Percentiles rank a stretch among this genome's conserved stretches.
Conservation (phyloP, 2,797 vertebrate species). For the Taenioides sp. region DNA sequence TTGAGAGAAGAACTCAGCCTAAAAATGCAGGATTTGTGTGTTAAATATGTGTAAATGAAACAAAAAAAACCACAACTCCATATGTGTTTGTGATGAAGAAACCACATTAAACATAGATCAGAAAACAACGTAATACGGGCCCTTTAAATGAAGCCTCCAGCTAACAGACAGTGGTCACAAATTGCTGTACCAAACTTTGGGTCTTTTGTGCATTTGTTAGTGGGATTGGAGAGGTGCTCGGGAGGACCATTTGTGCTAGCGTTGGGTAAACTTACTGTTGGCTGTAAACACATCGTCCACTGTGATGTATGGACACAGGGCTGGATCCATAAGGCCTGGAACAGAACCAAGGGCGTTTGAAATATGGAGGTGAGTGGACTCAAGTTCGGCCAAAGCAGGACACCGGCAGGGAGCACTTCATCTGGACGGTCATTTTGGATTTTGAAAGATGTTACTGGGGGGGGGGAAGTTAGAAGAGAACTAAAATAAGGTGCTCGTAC, state of each 20-base stretch:
- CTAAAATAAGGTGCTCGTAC: no score
- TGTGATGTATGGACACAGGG: slow-evolving; percentile 3
- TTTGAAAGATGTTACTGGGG: no score
- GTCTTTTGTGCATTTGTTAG: slow-evolving; percentile 2
- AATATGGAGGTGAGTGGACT: slow-evolving; percentile 8
- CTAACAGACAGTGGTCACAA: background rate
- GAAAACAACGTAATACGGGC: no score
- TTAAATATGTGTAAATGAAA: no score
- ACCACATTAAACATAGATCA: no score
- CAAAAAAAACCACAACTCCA: no score
- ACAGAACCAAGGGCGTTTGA: slow-evolving; percentile 5
- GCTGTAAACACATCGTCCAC: slow-evolving; percentile 13
- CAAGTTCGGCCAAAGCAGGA: slow-evolving; percentile 11
- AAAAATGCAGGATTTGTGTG: no score
- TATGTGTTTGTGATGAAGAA: no score
- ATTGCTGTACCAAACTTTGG: background rate
- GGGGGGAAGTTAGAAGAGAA: no score
- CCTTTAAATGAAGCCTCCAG: background rate
- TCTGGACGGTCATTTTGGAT: background rate
- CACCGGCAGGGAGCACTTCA: background rate
- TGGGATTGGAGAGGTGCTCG: slow-evolving; percentile 2
- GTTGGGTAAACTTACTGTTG: background rate
- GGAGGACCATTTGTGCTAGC: slow-evolving; percentile 1
- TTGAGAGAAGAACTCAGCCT: no score
- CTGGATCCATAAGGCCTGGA: slow-evolving; percentile 3